These are phyloP conservation scores for Hyles lineata DNA, from an alignment of 2,888 invertebrate genomes.

Conservation along the genomic window DNA sequence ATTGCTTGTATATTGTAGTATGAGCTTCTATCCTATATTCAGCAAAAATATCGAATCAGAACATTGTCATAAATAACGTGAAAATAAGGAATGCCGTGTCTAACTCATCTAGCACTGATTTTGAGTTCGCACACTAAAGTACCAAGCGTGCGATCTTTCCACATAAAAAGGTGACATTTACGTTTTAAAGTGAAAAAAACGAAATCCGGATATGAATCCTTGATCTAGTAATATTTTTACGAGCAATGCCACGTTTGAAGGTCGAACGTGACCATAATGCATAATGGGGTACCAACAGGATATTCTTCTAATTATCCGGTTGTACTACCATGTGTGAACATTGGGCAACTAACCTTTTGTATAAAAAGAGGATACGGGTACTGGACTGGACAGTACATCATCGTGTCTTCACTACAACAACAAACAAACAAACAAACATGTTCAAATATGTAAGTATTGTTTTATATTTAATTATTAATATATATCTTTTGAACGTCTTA, in stretches of 20 bases:
- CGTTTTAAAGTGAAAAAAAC: not conserved
- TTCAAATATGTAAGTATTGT: conserved; percentile 78
- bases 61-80: no score
- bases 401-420: conserved; percentile 42
- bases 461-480: conserved; percentile 26
- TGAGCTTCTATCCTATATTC: no score
- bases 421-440: conserved; percentile 62
- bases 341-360: conserved; percentile 46
- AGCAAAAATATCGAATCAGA: no score
- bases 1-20: no score
- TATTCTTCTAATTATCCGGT: conserved; percentile 71
- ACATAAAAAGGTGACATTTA: not conserved
- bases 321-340: conserved; percentile 45
- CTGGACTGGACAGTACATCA: conserved; percentile 41
- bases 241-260: conserved; percentile 61
- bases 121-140: no score
- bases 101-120: no score
- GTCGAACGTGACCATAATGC: conserved; percentile 69
- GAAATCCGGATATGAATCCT: conserved; percentile 41
- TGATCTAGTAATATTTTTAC: conserved; percentile 60
- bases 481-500: not conserved
- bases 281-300: conserved; percentile 66
- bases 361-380: conserved; percentile 54
- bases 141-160: no score
- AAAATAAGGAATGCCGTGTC: no score